Percentiles rank a stretch among this genome's conserved stretches.
Evolutionary conservation across 1,140 invertebrate genomes (phyloP).

Genomic region (Drosophila virilis): DNA sequence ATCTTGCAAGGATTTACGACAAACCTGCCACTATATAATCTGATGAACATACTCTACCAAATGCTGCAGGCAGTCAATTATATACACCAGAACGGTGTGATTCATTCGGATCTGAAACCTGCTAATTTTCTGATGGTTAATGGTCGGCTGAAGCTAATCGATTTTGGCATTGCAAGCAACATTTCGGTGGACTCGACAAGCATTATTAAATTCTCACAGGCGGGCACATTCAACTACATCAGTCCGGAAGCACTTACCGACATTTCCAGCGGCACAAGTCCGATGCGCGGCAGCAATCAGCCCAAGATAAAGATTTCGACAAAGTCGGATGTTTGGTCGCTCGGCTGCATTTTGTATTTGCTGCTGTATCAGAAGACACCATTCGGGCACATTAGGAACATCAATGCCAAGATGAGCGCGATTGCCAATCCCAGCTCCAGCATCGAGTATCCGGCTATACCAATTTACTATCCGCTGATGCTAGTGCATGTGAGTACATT

Average conservation of each 20-base stretch:
- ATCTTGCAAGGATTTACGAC: slow-evolving; percentile 88
- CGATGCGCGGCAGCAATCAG: slow-evolving; percentile 72
- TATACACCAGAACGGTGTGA: slow-evolving; percentile 95
- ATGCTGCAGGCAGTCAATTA: slow-evolving; percentile 96
- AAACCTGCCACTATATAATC: slow-evolving; percentile 88
- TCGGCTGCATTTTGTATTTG: slow-evolving; percentile 98
- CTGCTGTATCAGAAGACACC: slow-evolving; percentile 96
- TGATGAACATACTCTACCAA: slow-evolving; percentile 96
- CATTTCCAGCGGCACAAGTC: slow-evolving; percentile 84
- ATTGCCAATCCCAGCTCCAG: slow-evolving; percentile 91
- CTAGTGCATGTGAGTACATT: slow-evolving; percentile 64
- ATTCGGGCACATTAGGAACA: slow-evolving; percentile 92
- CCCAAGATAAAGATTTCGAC: slow-evolving; percentile 89
- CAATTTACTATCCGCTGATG: slow-evolving; percentile 74
- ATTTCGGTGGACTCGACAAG: slow-evolving; percentile 95
- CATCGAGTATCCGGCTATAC: slow-evolving; percentile 89
- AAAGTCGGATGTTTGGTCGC: slow-evolving; percentile 98
- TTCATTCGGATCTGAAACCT: slow-evolving; percentile 98
- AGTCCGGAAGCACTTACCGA: slow-evolving; percentile 95
- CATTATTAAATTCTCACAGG: slow-evolving; percentile 91
- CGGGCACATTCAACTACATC: slow-evolving; percentile 98
- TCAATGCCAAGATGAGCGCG: slow-evolving; percentile 91
- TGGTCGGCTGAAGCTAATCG: slow-evolving; percentile 96
- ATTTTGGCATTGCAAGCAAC: slow-evolving; percentile 98
- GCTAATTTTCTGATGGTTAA: slow-evolving; percentile 97